Base-by-base conservation (phyloP, 2,113 vertebrate species). In the Centropus bengalensis region DNA sequence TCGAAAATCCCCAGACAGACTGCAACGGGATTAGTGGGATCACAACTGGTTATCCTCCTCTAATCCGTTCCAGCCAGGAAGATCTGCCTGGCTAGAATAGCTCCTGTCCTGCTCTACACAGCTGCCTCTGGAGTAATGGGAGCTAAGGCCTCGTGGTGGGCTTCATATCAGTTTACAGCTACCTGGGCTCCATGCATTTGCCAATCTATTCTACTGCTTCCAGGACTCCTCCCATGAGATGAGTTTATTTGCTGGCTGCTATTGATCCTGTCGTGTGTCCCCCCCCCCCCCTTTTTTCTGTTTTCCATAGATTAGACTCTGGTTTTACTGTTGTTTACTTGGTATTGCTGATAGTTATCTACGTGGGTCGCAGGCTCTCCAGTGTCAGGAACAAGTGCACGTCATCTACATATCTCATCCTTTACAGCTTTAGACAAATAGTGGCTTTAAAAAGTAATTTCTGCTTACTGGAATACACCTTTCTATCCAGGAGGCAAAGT, bases 1-100 rank as follows among this genome's bases (percentile, higher is more conserved):
- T 51, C 58, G 87, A 56, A 94, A 92, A 94, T 89, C 94, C 78
- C 67, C 63, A 80, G 74, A 66, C 70, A 85, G 86, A 54, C 45
- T 92, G 91, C 87, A 95, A 93, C 78, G 82, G 95, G 93, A 94
- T 96, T 95, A 95, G 62, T 79, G 78, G 84, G 70, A 94, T 95
- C 86, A 87, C 70, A 91, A 84, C n/a, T 73, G 62, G 86, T 93
- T 97, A 92, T 95, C 94, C 86, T 92, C 84, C 81, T 62, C 54
- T 97, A 95, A 96, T 96, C 94, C 89, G 79, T 92, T 76, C 81
- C 81, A 92, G 86, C 59, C 91, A 89, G 62, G 84, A 89, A 56
- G 78, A 91, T 94, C 90, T 91, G 79, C 55, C 68, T 89, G 89
- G 79, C 91, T 82, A 12, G 9, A 49, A 49, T 49, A 38, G 56